Percentiles rank a stretch among this genome's conserved stretches.
These are phyloP conservation scores for Onthophagus sagittarius DNA, from an alignment of 2,888 invertebrate genomes.

Conservation along the genomic window DNA sequence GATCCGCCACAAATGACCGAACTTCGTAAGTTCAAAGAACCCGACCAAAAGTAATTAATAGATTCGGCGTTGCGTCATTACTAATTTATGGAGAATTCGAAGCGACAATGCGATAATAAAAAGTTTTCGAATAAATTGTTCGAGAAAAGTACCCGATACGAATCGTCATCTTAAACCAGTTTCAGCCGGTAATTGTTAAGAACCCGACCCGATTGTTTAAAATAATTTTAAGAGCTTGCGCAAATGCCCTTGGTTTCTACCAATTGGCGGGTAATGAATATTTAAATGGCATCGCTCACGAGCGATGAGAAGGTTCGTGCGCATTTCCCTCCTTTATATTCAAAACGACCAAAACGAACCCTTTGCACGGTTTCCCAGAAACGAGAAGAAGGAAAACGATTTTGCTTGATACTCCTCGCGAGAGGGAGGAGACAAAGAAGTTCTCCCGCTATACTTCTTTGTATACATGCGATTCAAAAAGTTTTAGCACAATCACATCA, in stretches of 20 bases:
- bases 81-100: not conserved
- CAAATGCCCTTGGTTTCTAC: not conserved
- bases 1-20: not conserved
- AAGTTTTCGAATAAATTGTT: too few relatives aligned
- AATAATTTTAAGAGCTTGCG: not conserved
- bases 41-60: not conserved
- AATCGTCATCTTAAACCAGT: not conserved
- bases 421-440: not conserved
- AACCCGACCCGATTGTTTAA: conserved; percentile 5
- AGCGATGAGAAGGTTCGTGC: conserved; percentile 1
- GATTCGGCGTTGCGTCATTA: not conserved
- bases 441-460: too few relatives aligned
- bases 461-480: too few relatives aligned
- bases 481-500: too few relatives aligned
- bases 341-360: not conserved
- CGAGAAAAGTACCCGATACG: too few relatives aligned
- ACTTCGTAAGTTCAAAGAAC: conserved; percentile 6
- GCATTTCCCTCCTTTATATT: not conserved
- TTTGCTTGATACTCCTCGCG: not conserved
- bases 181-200: conserved; percentile 5
- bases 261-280: conserved; percentile 2
- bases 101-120: not conserved
- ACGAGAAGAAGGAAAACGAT: not conserved
- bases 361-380: not conserved
- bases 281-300: not conserved